Evolutionary conservation across 2,797 vertebrate genomes (phyloP).

Genomic region (Crax fasciolata): DNA sequence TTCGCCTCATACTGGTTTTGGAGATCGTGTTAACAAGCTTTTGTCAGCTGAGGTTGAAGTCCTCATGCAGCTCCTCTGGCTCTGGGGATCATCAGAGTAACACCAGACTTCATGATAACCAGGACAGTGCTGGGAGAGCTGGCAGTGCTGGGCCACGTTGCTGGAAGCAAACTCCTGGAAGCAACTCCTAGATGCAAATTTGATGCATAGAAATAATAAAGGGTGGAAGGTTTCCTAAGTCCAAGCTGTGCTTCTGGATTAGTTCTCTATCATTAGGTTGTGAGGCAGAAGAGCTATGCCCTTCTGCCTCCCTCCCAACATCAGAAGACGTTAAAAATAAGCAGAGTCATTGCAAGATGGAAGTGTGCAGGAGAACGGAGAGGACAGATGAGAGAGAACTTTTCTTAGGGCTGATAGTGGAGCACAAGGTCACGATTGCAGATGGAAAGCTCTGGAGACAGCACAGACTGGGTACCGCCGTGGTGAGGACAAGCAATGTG

Average conservation of each 20-base stretch:
- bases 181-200: background rate
- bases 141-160: background rate
- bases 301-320: background rate
- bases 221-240: constrained; percentile 12
- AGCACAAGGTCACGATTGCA: accelerated
- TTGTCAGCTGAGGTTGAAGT: background rate
- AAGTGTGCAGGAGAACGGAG: background rate
- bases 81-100: background rate
- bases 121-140: background rate
- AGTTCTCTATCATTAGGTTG: constrained; percentile 15
- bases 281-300: background rate
- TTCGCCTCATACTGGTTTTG: background rate
- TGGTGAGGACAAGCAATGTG: background rate
- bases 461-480: background rate
- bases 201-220: constrained; percentile 20
- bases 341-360: background rate
- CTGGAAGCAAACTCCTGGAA: no score
- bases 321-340: background rate
- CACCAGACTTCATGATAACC: background rate
- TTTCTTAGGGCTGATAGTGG: background rate
- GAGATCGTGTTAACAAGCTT: background rate
- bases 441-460: background rate
- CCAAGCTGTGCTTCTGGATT: constrained; percentile 18
- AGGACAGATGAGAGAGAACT: background rate
- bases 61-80: background rate